Conservation (phyloP, 2,113 vertebrate genomes). For the Oenanthe oenanthe region DNA sequence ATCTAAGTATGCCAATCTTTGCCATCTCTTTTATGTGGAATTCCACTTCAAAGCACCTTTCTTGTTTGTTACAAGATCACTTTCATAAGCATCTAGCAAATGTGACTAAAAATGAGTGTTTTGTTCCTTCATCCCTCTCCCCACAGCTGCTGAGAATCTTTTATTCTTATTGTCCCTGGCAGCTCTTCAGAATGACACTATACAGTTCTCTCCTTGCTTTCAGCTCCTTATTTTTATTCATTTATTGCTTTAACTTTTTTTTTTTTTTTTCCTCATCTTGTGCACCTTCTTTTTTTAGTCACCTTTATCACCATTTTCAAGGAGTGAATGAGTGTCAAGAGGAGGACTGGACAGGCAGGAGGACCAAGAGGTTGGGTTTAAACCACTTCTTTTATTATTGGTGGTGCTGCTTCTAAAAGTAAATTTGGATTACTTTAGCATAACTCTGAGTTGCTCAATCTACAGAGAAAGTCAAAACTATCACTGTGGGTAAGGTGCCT, state of each 20-base stretch:
- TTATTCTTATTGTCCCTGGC: not conserved
- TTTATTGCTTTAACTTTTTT: not conserved
- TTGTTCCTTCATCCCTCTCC: not conserved
- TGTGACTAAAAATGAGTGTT: not conserved
- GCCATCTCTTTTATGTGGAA: not conserved
- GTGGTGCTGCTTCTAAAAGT: not conserved
- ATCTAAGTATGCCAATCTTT: not conserved
- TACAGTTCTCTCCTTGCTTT: not conserved
- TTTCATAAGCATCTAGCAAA: constrained; percentile 26
- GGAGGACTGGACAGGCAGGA: not conserved
- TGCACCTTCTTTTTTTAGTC: not conserved
- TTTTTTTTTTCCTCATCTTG: not conserved
- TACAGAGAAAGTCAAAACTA: not conserved
- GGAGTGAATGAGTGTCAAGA: not conserved
- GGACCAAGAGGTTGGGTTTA: not conserved
- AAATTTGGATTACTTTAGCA: not conserved
- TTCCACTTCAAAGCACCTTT: constrained; percentile 18
- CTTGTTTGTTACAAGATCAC: not conserved
- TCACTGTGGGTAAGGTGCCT: not conserved
- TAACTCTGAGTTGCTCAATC: not conserved
- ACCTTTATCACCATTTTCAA: not conserved
- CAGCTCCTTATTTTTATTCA: not conserved
- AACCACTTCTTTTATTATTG: not conserved
- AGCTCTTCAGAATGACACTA: not conserved
- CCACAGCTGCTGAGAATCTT: not conserved